Percentiles rank a stretch among this genome's conserved stretches.
Conservation (phyloP, 2,888 invertebrate genomes). For the Tetropium fuscum region DNA sequence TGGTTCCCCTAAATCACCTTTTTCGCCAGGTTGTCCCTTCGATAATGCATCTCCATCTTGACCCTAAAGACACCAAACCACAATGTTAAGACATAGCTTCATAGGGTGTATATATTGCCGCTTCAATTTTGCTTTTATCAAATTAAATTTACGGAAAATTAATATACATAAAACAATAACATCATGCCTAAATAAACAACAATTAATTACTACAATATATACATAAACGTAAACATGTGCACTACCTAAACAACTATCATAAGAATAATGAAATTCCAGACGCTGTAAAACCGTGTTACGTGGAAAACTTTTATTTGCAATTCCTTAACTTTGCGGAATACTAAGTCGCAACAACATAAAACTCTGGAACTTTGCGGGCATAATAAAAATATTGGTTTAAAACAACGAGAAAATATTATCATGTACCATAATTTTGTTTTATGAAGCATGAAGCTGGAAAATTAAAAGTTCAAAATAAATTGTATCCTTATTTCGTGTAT, state of each 20-base stretch:
- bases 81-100: conserved; percentile 55
- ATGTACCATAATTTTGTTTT: no score
- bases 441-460: no score
- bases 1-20: conserved; percentile 70
- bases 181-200: conserved; percentile 37
- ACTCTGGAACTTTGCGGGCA: no score
- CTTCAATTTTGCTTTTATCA: conserved; percentile 11
- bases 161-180: conserved; percentile 35
- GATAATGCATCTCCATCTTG: conserved; percentile 70
- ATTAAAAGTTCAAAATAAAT: no score
- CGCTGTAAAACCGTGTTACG: no score
- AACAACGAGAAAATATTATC: no score
- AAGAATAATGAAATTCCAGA: no score
- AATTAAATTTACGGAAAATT: conserved; percentile 21
- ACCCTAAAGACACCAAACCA: conserved; percentile 67
- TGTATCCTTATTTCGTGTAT: no score
- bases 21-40: conserved; percentile 74
- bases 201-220: conserved; percentile 31
- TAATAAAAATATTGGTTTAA: no score
- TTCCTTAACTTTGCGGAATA: no score
- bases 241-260: conserved; percentile 9
- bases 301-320: no score
- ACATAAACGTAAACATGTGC: conserved; percentile 15
- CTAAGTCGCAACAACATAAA: no score
- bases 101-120: conserved; percentile 31